Base-by-base conservation (phyloP, 2,797 vertebrate genomes). In the Tenualosa thibaudeaui region DNA sequence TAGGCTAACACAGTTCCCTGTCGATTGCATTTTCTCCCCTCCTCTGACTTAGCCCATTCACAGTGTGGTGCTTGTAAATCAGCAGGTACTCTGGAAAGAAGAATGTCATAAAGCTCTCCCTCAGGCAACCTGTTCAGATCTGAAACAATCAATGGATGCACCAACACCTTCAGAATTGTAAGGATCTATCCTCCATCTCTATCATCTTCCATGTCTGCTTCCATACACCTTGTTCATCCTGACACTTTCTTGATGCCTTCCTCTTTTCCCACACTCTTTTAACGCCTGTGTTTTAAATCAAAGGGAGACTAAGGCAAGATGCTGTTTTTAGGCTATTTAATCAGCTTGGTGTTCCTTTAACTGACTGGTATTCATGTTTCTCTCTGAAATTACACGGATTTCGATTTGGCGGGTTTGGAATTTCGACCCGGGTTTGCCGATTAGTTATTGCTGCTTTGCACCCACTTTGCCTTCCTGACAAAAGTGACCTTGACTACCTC, bases 221-320 rank as follows among this genome's bases (percentile, higher is more conserved):
- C 37, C 40, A 43, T 71, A 24, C 68, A 75, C 37, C 37, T 75
- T 75, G 68, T 75, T 75, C 37, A 31, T 68, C 62, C 62, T 68
- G 62, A 71, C 65, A 1, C 31, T 40, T 40, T 71, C 3, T 17
- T 71, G 68, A 43, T 43, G 31, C 9, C 65, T 71, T 71, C 37
- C 37, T 19, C 37, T 17, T 6, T 43, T 31, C 68, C 19, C 13
- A 5, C 65, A 71, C 15, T 40, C 12, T 40, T 71, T 31, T 71
- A 15, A 71, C 40, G 65, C 13, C 31, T 71, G 65, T 40, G 1
- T 9, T 5, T 51, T 9, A 51, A 0, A 51, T 51, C 8, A 51
- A 51, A 51, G 50, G 10, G 8, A 9, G 3, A 9, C 50, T 51
- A 5, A 46, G 46, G 46, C 46, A 46, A 46, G 5, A 51, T 51